Evolutionary conservation across 2,888 invertebrate genomes (phyloP), one percentile per base, ranked within the genome.

Genomic region (Periphyllus acericola): DNA sequence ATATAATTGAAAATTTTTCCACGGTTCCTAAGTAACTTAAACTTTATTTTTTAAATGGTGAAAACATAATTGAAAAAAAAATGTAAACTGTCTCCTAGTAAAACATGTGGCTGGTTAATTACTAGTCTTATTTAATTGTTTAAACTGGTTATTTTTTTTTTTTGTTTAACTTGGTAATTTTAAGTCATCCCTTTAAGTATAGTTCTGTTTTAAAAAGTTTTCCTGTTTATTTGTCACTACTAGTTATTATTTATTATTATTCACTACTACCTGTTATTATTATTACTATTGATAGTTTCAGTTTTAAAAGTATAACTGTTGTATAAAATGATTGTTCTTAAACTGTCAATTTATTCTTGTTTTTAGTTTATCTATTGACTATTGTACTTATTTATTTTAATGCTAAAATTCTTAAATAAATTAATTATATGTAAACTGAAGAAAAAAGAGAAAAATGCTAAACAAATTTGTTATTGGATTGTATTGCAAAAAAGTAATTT

Each of bases 91-190:
- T 5, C 29, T 34, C 17, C 52, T 68, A 21, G 32, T 52, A 17
- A 75, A 83, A 40, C 21, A 60, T 68, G 19, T 78, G 66, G 34
- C 66, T 66, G 11, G 76, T 68, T 66, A 29, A 68, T 78, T 29
- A 34, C n/a, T 68, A 84, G 46, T 85, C 76, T 85, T 85, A 68
- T 46, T 85, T 76, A 84, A 76, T 76, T 85, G 25, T 76, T 85
- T 68, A 52, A 46, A 52, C 46, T 68, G 40, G 68, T 34, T 78
- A 29, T 29, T 84, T 60, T 32, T 75, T 21, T 66, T n/a, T 76
- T 52, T 46, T 78, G 14, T 84, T 81, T n/a, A 76, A 85, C 52
- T 71, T 82, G 25, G 40, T 82, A n/a, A 46, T 84, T 85, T 25
- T 76, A 76, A 78, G 52, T 85, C 76, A 68, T 66, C 8, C 9